These are phyloP conservation scores for Cantharis nigra DNA, from an alignment of 2,888 invertebrate genomes.

Conservation along the genomic window DNA sequence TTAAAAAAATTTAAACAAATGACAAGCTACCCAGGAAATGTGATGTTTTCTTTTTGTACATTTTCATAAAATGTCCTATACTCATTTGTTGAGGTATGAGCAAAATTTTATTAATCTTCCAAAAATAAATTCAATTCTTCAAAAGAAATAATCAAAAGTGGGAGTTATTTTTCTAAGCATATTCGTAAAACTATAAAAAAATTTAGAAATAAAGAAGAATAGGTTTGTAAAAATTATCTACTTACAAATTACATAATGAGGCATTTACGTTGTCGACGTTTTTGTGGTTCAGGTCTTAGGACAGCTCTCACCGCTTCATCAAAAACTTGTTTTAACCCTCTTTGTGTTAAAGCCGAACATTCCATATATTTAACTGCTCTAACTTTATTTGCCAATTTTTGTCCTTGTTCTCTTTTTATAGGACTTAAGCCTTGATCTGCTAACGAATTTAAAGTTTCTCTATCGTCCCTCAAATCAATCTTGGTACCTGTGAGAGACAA, in stretches of 20 bases:
- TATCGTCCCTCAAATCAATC: slow-evolving; percentile 97
- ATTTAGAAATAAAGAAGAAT: not conserved
- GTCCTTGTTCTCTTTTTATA: slow-evolving; percentile 96
- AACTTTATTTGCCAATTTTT: slow-evolving; percentile 97
- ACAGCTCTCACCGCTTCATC: slow-evolving; percentile 98
- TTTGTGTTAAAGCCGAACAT: slow-evolving; percentile 97
- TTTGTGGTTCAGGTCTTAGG: slow-evolving; percentile 94
- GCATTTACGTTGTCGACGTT: slow-evolving; percentile 92
- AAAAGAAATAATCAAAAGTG: not conserved
- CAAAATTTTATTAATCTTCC: not conserved
- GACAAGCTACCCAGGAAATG: not conserved
- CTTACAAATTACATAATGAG: slow-evolving; percentile 50
- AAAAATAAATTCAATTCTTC: not conserved
- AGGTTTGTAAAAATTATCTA: not conserved
- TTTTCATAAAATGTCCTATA: not conserved
- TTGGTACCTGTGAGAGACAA: slow-evolving; percentile 74
- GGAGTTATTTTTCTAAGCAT: not conserved
- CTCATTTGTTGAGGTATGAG: not conserved
- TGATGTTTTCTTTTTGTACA: not conserved
- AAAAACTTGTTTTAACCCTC: slow-evolving; percentile 97
- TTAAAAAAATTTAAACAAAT: not conserved
- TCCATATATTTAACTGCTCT: slow-evolving; percentile 99
- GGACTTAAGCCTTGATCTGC: slow-evolving; percentile 95
- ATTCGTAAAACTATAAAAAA: not conserved
- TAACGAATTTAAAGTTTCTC: slow-evolving; percentile 89